Base-by-base conservation (phyloP, 2,888 invertebrate genomes). In the Drosophila sordidula region DNA sequence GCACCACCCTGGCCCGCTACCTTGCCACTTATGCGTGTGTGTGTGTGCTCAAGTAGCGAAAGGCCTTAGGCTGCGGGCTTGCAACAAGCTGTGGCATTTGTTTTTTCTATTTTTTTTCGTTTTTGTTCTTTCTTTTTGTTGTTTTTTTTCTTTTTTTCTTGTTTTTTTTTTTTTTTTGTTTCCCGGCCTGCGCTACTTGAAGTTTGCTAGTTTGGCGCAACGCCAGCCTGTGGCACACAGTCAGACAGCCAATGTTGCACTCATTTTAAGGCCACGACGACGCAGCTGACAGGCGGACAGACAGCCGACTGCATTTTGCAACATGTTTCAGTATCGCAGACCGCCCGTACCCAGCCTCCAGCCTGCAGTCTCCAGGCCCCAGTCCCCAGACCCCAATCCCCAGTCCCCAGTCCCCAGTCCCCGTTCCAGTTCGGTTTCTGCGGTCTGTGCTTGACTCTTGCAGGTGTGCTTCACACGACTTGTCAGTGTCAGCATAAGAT, bases 401-500 rank as follows among this genome's bases (percentile, higher is more conserved):
- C 63, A 46, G 29, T 12, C 32, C 46, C 41, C 55, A 41, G 12
- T n/a, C 29, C 38, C 47, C 34, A 51, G 59, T 34, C 52, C 59
- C 55, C 49, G 32, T 58, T 59, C 39, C 68, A 58, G 56, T 56
- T 54, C 46, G 67, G 79, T 85, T 70, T 75, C 59, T 82, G 89
- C 63, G 76, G 83, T 70, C 71, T 61, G 63, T 49, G 74, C 87
- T 84, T 77, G 85, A 87, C 67, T 87, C 70, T 88, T 85, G 89
- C 84, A 85, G 84, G 84, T 85, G 84, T 85, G 89, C 85, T 85
- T 85, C 89, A 87, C 84, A 85, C 84, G 84, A 84, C 87, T 89
- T 85, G 89, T 89, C 84, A 85, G 87, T 89, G 89, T 84, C 89
- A 88, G 82, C 71, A 57, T 51, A 56, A 36, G 62, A 78, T 85